These are phyloP conservation scores for Oreochromis aureus DNA, from an alignment of 2,113 vertebrate species.

Conservation along the genomic window DNA sequence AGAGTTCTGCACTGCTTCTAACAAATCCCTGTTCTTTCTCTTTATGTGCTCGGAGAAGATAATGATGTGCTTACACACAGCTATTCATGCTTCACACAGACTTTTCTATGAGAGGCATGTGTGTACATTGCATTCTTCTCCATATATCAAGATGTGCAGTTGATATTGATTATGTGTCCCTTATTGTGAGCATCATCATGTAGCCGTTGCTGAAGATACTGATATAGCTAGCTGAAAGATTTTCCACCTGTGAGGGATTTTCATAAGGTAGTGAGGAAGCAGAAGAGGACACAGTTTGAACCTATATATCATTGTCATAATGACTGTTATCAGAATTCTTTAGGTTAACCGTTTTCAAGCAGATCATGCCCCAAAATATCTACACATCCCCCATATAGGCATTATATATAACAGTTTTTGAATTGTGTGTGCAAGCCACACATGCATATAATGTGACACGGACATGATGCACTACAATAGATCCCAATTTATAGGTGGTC, in stretches of 20 bases:
- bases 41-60: not conserved
- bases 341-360: not conserved
- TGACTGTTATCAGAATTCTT: not conserved
- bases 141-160: not conserved
- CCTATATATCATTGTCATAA: not conserved
- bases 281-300: not conserved
- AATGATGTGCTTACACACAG: constrained; percentile 4
- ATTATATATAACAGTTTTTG: not conserved
- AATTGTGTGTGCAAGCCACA: not conserved
- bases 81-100: not conserved
- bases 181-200: not conserved
- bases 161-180: not conserved
- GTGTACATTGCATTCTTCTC: not conserved
- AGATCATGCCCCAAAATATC: not conserved
- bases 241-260: not conserved
- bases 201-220: not conserved
- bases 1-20: not conserved
- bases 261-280: rapidly evolving
- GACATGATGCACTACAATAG: not conserved
- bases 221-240: not conserved
- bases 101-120: not conserved
- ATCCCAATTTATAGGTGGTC: not conserved
- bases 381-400: too few species aligned
- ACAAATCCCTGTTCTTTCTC: not conserved
- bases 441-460: not conserved